These are phyloP conservation scores for Philaethria dido DNA, from an alignment of 2,888 invertebrate species.

Conservation along the genomic window DNA sequence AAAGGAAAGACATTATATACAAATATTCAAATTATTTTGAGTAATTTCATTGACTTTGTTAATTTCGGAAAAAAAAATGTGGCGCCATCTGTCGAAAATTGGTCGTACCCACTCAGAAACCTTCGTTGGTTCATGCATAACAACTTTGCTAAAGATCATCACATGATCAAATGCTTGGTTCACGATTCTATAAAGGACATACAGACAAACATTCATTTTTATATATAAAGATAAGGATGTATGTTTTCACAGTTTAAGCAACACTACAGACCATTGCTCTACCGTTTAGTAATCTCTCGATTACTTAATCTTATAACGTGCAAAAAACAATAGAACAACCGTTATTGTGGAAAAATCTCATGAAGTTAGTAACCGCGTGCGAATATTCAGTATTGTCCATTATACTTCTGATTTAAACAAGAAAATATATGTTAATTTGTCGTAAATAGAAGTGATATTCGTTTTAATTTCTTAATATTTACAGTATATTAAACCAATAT, in stretches of 20 bases:
- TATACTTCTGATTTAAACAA: not conserved
- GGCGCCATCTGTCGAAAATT: too few relatives aligned
- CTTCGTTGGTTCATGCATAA: too few relatives aligned
- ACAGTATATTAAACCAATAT: not conserved
- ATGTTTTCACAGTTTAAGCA: not conserved
- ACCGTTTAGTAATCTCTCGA: slow-evolving; percentile 35
- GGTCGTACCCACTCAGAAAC: too few relatives aligned
- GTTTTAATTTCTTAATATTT: not conserved
- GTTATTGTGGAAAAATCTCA: slow-evolving; percentile 51
- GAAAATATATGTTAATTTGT: slow-evolving; percentile 5
- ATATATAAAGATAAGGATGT: not conserved
- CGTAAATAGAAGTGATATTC: not conserved
- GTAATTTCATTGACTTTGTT: too few relatives aligned
- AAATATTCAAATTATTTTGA: too few relatives aligned
- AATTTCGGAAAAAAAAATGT: too few relatives aligned
- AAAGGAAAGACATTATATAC: too few relatives aligned
- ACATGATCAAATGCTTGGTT: too few relatives aligned
- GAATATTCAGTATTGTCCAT: slow-evolving; percentile 50
- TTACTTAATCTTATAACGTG: slow-evolving; percentile 32
- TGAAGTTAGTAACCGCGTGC: slow-evolving; percentile 58
- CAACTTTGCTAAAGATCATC: too few relatives aligned
- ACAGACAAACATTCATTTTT: too few relatives aligned
- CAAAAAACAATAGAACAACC: slow-evolving; percentile 43
- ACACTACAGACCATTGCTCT: not conserved
- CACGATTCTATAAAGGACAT: too few relatives aligned